These are phyloP conservation scores for Sorex araneus DNA, from an alignment of 2,113 vertebrate genomes.

Conservation along the genomic window DNA sequence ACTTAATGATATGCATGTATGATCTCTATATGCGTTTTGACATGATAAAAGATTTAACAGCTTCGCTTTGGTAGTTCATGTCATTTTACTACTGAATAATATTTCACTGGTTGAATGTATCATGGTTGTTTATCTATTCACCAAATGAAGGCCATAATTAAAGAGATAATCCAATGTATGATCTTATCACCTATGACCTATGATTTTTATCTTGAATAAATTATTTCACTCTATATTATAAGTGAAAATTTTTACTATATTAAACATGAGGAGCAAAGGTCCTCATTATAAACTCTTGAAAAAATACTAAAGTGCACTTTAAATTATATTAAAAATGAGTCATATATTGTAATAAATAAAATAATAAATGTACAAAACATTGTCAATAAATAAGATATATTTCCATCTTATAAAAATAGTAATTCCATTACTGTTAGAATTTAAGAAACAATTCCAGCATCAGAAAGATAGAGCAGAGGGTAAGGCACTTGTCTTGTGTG, in stretches of 20 bases:
- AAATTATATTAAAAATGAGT: background rate
- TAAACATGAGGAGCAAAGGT: no score
- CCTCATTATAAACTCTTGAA: no score
- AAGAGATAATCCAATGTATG: background rate
- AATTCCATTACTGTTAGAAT: no score
- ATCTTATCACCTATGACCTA: background rate
- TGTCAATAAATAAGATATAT: no score
- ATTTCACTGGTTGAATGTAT: no score
- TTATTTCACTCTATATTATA: background rate
- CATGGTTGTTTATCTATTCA: background rate
- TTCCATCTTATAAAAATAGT: no score
- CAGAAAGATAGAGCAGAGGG: no score
- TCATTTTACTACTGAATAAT: background rate
- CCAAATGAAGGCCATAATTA: background rate
- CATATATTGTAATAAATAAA: background rate
- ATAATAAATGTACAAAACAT: no score
- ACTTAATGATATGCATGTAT: background rate
- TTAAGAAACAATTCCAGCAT: no score
- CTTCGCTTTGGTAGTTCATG: background rate
- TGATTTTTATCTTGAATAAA: background rate
- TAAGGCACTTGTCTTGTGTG: no score
- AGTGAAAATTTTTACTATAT: no score
- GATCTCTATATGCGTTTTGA: background rate
- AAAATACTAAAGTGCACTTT: background rate
- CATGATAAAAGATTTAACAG: background rate